Evolutionary conservation across 1,140 invertebrate genomes (phyloP).

Genomic region (Drosophila arawakana): DNA sequence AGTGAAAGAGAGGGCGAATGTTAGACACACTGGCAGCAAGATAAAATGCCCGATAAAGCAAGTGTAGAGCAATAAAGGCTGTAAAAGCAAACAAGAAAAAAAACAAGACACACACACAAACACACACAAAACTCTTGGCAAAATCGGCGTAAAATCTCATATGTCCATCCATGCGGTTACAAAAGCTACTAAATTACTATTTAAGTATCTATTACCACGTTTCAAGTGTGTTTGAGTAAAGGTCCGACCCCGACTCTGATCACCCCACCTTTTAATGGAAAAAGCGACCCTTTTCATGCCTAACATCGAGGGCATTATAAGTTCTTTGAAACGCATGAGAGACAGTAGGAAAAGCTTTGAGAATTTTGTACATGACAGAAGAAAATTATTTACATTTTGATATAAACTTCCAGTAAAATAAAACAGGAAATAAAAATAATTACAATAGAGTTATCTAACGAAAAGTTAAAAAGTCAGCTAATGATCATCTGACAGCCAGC

Average conservation of each 20-base stretch:
- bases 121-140: conserved; percentile 45
- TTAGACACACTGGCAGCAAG: conserved; percentile 46
- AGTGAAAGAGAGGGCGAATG: background rate
- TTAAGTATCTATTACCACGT: conserved; percentile 78
- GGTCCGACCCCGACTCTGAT: conserved; percentile 9
- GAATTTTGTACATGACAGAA: no score
- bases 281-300: conserved; percentile 35
- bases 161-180: conserved; percentile 77
- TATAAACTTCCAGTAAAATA: no score
- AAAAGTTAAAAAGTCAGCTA: no score
- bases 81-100: conserved; percentile 29
- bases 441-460: no score
- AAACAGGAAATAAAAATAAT: no score
- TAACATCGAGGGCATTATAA: no score
- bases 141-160: conserved; percentile 80
- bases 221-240: conserved; percentile 66
- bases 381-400: no score
- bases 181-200: conserved; percentile 80
- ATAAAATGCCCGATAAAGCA: conserved; percentile 68
- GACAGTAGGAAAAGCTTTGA: no score
- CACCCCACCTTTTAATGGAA: conserved; percentile 53
- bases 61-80: conserved; percentile 67
- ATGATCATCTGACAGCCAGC: no score
- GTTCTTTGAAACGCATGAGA: no score
- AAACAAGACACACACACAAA: conserved; percentile 15